Percentiles rank a stretch among this genome's conserved stretches.
Conservation (phyloP, 2,113 vertebrate species). For the Archilochus colubris region DNA sequence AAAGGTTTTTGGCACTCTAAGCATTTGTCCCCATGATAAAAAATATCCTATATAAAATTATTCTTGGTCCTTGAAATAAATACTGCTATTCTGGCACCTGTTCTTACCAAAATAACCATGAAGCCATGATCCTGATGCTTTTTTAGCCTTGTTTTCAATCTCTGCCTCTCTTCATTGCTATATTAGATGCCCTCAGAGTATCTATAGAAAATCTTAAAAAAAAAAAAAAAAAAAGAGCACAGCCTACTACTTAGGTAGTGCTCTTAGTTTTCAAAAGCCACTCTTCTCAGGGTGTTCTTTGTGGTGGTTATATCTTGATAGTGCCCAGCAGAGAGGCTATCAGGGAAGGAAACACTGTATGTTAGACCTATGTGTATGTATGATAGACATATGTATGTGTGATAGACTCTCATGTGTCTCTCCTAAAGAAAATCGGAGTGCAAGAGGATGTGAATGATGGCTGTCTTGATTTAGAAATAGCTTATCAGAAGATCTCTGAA, state of each 20-base stretch:
- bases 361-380: background rate
- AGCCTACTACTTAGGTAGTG: rapidly evolving
- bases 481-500: background rate
- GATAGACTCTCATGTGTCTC: background rate
- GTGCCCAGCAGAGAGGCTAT: background rate
- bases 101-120: background rate
- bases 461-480: background rate
- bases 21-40: background rate
- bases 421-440: background rate
- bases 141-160: background rate
- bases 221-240: too few species aligned
- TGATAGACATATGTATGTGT: too few species aligned
- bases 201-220: background rate
- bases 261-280: background rate
- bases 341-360: background rate
- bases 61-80: background rate
- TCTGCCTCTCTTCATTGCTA: background rate
- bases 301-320: rapidly evolving
- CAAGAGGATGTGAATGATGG: background rate
- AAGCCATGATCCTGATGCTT: background rate
- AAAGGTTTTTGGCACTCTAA: background rate
- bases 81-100: background rate
- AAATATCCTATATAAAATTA: background rate
- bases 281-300: background rate
- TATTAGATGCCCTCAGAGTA: background rate